Conservation (phyloP, 2,113 vertebrate species). For the Charadrius vociferus region DNA sequence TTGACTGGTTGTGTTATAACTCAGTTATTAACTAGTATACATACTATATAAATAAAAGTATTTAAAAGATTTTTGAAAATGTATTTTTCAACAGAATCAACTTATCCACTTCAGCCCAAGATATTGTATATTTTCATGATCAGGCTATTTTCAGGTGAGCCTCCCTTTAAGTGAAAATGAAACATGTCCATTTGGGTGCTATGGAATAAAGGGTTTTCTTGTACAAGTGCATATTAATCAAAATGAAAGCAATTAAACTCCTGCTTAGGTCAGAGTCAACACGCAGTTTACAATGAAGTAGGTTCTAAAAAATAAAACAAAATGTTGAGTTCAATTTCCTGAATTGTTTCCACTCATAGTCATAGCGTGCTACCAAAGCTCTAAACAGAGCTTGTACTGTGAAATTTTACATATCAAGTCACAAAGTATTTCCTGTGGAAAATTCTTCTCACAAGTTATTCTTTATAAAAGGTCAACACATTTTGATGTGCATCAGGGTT, state of each 20-base stretch:
- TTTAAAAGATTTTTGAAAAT: neutral
- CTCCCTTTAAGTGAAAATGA: neutral
- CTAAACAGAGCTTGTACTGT: neutral
- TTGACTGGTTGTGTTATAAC: neutral
- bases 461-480: slow-evolving; percentile 17
- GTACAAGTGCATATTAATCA: neutral
- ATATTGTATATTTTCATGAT: neutral
- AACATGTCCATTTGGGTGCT: neutral
- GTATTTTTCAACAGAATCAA: neutral
- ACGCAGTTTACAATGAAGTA: neutral
- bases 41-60: neutral
- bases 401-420: slow-evolving; percentile 1
- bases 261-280: neutral
- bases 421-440: slow-evolving; percentile 38
- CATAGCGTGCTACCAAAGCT: neutral
- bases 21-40: neutral
- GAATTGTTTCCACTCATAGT: neutral
- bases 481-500: neutral
- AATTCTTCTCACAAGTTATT: slow-evolving; percentile 30
- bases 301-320: slow-evolving; percentile 24
- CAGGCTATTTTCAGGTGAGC: neutral
- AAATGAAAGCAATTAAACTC: neutral
- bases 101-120: neutral
- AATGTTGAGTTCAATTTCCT: neutral
- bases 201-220: neutral